Percentiles rank a stretch among this genome's conserved stretches.
These are phyloP conservation scores for Rostrhamus sociabilis DNA, from an alignment of 2,797 vertebrate species.

Conservation along the genomic window DNA sequence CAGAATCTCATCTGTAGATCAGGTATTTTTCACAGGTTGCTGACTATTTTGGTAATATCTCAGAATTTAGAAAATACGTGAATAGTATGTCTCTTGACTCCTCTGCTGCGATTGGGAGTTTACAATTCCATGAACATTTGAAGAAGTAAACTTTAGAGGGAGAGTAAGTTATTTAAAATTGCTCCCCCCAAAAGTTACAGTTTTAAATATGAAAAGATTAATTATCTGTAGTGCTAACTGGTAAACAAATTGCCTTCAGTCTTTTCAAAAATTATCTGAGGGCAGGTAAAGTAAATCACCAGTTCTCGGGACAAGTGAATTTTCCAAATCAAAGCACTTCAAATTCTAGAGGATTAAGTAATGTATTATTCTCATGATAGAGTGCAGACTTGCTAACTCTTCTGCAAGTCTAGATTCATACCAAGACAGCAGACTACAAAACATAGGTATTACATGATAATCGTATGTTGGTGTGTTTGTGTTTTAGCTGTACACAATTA, in stretches of 20 bases:
- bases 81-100: background rate
- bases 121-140: background rate
- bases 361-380: background rate
- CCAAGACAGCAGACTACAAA: background rate
- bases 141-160: background rate
- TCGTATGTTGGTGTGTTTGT: background rate
- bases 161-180: background rate
- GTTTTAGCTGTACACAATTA: conserved; percentile 89
- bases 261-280: background rate
- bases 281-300: background rate
- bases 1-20: background rate
- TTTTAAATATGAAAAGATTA: background rate
- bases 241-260: background rate
- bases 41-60: background rate
- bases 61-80: background rate
- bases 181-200: fast-evolving
- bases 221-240: background rate
- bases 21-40: background rate
- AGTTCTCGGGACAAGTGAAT: background rate
- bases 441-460: fast-evolving
- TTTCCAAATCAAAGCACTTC: background rate
- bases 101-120: background rate
- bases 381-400: background rate
- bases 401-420: background rate
- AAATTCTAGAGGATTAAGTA: background rate